These are phyloP conservation scores for Glareola pratincola DNA, from an alignment of 2,113 vertebrate genomes.

Conservation along the genomic window DNA sequence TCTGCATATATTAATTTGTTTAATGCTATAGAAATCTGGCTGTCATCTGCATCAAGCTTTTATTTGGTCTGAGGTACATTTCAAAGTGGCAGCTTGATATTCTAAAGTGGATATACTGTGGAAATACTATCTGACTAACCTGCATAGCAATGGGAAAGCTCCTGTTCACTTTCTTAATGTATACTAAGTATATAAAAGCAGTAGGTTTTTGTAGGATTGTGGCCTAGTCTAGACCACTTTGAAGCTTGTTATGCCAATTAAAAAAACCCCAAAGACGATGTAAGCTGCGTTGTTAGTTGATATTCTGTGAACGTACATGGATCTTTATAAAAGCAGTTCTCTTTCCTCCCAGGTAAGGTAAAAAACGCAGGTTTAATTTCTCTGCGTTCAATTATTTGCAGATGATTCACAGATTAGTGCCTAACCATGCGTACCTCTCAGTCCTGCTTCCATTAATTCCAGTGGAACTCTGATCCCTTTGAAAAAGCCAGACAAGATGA, in stretches of 20 bases:
- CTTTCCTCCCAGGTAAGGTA: neutral
- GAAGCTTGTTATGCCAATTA: neutral
- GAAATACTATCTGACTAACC: neutral
- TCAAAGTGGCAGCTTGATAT: neutral
- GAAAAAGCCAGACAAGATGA: neutral
- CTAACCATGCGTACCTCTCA: neutral
- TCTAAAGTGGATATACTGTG: neutral
- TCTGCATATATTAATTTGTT: neutral
- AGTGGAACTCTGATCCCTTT: neutral
- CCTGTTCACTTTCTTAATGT: neutral
- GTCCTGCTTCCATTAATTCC: neutral
- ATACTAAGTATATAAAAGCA: neutral
- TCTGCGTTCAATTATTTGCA: conserved; percentile 29
- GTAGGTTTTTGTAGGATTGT: neutral
- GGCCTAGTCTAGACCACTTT: neutral
- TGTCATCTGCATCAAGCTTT: neutral
- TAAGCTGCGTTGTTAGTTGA: conserved; percentile 3
- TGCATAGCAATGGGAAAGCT: neutral
- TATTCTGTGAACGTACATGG: neutral
- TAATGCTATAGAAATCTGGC: neutral
- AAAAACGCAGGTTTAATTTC: conserved; percentile 46
- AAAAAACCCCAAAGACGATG: neutral
- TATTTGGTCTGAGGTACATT: neutral
- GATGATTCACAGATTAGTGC: conserved; percentile 9
- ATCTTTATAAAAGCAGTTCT: conserved; percentile 11